Evolutionary conservation across 2,113 vertebrate species (phyloP).

Genomic region (Suncus etruscus): DNA sequence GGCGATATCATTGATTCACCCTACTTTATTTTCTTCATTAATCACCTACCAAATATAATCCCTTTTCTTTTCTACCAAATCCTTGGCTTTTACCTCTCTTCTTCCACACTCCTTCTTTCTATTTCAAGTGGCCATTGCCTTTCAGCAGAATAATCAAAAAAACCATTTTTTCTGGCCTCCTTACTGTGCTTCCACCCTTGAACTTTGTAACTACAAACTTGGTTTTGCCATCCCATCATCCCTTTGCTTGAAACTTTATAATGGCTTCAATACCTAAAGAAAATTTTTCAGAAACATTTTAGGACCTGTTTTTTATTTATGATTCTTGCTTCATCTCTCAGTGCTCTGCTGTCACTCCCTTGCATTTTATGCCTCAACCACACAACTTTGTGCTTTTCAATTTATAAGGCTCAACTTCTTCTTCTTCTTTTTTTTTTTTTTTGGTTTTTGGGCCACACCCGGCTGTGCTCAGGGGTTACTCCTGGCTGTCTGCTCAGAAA

Average conservation of each 20-base stretch:
- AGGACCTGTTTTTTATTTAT: not conserved
- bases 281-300: not conserved
- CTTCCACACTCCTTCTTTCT: not conserved
- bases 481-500: no score
- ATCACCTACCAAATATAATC: not conserved
- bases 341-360: not conserved
- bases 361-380: not conserved
- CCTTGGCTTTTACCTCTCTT: not conserved
- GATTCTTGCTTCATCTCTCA: not conserved
- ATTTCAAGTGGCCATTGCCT: not conserved
- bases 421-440: no score
- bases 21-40: not conserved
- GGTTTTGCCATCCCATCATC: not conserved
- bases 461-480: no score
- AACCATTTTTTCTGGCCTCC: not conserved
- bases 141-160: not conserved
- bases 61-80: not conserved
- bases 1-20: not conserved
- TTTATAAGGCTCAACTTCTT: not conserved
- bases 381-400: not conserved
- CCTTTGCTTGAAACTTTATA: not conserved
- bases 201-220: not conserved
- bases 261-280: not conserved
- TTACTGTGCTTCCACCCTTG: not conserved
- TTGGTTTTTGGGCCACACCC: no score